Base-by-base conservation (phyloP, 2,888 invertebrate genomes). In the Aproaerema taeniolella region DNA sequence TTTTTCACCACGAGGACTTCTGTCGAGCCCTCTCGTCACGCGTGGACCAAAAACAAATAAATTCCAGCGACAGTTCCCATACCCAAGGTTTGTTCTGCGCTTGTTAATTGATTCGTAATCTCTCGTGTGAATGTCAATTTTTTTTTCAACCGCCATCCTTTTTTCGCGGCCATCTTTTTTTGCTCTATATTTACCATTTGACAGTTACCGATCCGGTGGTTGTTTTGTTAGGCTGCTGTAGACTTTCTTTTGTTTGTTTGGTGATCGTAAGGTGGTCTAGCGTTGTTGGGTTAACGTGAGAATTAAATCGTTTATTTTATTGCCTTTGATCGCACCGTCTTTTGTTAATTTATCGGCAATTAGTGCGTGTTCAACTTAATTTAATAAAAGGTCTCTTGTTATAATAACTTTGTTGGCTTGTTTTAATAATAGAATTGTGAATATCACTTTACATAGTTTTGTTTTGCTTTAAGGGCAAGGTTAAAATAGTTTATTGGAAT, bases 221-320 rank as follows among this genome's bases (percentile, higher is more conserved):
- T 78, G 74, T 79, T 78, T 54, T 78, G 67, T 76, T 79, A 79
- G 79, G 78, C 71, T 73, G 67, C 75, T 53, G 71, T 63, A 39
- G 11, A 17, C 35, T 44, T 36, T 39, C 55, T 58, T 44, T 40
- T 64, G 48, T 69, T 65, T 63, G 13, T 30, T 30, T 37, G 37
- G 42, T 56, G 50, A 59, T 52, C 66, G 67, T 65, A 56, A 14
- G 43, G 35, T 43, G 29, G 37, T 38, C 37, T 25, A 15, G 56
- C 48, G 20, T 8, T 4, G 5, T 8, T 4, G 20, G 20, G 20
- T 20, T 20, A n/a, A n/a, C n/a, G n/a, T n/a, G n/a, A n/a, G n/a
- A n/a, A n/a, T n/a, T n/a, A n/a, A n/a, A n/a, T n/a, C n/a, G n/a
- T n/a, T n/a, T n/a, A n/a, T n/a, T n/a, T n/a, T n/a, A n/a, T n/a